Conservation (phyloP, 2,113 vertebrate genomes). For the Odontophorus gujanensis region DNA sequence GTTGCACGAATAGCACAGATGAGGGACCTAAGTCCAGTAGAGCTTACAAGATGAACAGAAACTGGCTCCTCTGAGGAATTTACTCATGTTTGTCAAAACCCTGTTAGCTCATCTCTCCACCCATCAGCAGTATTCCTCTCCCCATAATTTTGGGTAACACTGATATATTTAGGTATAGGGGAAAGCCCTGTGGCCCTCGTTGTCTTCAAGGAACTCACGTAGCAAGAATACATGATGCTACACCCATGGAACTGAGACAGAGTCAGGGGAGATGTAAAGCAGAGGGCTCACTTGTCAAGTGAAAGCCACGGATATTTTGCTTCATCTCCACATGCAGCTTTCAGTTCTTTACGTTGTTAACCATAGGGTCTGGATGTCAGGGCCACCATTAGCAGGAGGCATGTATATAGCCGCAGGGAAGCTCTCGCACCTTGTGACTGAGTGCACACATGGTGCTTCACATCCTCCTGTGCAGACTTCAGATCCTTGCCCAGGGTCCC, state of each 20-base stretch:
- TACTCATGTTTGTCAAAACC: background rate
- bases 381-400: background rate
- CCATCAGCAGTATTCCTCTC: background rate
- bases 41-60: background rate
- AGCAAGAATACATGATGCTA: fast-evolving
- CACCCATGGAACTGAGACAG: background rate
- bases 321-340: background rate
- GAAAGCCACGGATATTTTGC: background rate
- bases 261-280: background rate
- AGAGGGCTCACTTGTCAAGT: background rate
- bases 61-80: background rate
- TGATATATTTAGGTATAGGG: background rate
- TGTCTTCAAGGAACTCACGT: background rate
- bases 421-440: background rate
- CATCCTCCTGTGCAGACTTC: background rate
- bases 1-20: background rate
- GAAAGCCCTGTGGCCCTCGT: background rate
- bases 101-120: background rate
- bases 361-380: background rate
- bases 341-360: fast-evolving
- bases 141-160: background rate
- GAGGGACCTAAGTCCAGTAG: background rate
- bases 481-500: background rate
- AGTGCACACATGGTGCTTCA: fast-evolving
- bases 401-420: background rate